Percentiles rank a stretch among this genome's conserved stretches.
phyloP scores from a whole-genome alignment of 2,888 invertebrate species.

The Acanthococcus lagerstroemiae region DNA sequence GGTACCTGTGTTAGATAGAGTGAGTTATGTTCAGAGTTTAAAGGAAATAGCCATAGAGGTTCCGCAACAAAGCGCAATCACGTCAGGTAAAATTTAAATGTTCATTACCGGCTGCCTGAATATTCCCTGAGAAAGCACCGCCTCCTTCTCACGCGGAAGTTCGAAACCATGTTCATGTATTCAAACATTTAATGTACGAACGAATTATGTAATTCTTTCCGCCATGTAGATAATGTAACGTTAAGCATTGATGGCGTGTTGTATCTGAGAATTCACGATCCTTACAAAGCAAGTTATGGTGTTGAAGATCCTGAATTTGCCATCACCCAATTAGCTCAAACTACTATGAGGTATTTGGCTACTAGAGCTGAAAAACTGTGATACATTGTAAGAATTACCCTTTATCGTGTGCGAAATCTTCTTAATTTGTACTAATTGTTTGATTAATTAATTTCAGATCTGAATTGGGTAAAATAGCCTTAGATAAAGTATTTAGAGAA shows the following conservation, averaged over 20 bases:
- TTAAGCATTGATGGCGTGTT: conserved; percentile 93
- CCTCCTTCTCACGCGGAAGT: not conserved
- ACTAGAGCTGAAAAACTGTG: not conserved
- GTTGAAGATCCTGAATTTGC: conserved; percentile 99
- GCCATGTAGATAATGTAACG: conserved; percentile 76
- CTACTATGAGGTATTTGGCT: conserved; percentile 73
- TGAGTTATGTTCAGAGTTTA: conserved; percentile 94
- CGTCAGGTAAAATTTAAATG: conserved; percentile 60
- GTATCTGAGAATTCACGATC: conserved; percentile 84
- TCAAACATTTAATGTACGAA: not conserved
- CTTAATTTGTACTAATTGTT: too few species aligned
- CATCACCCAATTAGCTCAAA: conserved; percentile 96
- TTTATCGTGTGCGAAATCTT: not conserved
- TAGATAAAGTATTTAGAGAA: conserved; percentile 95
- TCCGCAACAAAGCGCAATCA: conserved; percentile 96
- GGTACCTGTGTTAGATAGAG: conserved; percentile 79
- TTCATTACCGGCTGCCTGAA: not conserved
- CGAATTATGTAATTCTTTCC: not conserved
- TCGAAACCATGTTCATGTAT: not conserved
- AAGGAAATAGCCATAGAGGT: conserved; percentile 99
- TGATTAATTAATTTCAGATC: conserved; percentile 51
- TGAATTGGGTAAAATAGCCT: conserved; percentile 90
- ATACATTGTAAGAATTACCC: not conserved
- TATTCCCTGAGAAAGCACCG: not conserved
- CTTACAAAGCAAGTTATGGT: conserved; percentile 92